These are phyloP conservation scores for Myiopsitta monachus DNA, from an alignment of 2,113 vertebrate species.

Conservation along the genomic window DNA sequence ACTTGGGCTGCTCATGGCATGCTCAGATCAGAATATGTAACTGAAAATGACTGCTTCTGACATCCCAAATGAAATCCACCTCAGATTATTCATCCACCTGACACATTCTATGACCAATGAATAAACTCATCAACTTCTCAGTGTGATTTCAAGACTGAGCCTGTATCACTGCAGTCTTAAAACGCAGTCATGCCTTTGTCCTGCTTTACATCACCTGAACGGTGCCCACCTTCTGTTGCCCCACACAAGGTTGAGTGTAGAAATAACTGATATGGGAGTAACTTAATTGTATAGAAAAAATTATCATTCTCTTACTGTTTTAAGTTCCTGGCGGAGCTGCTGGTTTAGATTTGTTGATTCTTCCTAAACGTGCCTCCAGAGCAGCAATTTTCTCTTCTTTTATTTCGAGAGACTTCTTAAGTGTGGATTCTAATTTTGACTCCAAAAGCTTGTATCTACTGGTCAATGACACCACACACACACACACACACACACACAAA, in stretches of 20 bases:
- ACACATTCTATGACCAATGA: neutral
- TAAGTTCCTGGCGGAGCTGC: conserved; percentile 95
- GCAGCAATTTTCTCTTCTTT: conserved; percentile 98
- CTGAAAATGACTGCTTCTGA: neutral
- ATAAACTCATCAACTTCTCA: neutral
- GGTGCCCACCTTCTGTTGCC: neutral
- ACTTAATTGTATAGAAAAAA: neutral
- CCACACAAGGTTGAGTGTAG: neutral
- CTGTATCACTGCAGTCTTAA: neutral
- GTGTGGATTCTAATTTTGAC: conserved; percentile 91
- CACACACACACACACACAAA: neutral
- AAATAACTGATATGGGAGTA: neutral
- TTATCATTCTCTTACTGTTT: conserved; percentile 80
- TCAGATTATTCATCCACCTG: neutral
- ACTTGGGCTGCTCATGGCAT: neutral
- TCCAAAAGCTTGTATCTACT: conserved; percentile 93
- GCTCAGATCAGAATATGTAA: neutral
- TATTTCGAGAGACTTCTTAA: conserved; percentile 96
- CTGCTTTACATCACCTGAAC: neutral
- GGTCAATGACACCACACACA: conserved; percentile 9
- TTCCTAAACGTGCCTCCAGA: conserved; percentile 94
- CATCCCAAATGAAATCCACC: neutral
- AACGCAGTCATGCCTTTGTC: neutral
- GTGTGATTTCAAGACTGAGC: neutral
- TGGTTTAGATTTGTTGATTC: conserved; percentile 98